Percentiles rank a stretch among this genome's conserved stretches.
These are phyloP conservation scores for Myotis vivesi DNA, from an alignment of 2,797 vertebrate genomes.

Conservation along the genomic window DNA sequence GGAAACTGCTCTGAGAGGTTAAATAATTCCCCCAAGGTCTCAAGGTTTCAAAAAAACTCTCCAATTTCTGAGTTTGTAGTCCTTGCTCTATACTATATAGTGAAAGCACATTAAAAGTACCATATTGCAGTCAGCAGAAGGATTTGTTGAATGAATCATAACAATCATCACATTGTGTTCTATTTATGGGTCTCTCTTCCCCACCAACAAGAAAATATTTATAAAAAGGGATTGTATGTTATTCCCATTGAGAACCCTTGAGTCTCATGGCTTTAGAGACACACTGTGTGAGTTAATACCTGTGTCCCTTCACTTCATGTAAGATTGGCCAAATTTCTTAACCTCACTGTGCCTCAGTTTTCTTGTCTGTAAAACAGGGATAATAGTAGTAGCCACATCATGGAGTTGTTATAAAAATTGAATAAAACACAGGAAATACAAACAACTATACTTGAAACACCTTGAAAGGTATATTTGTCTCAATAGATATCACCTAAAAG, in stretches of 20 bases:
- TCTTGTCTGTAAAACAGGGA: neutral
- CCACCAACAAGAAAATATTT: neutral
- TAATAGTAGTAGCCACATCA: neutral
- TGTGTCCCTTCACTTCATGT: neutral
- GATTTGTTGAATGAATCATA: neutral
- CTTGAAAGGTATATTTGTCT: neutral
- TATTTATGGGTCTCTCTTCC: neutral
- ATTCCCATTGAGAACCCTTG: neutral
- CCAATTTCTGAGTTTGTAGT: neutral
- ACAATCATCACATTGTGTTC: neutral
- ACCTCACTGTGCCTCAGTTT: neutral
- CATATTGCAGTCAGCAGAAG: neutral
- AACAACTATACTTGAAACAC: neutral
- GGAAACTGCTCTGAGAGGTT: neutral
- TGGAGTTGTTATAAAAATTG: neutral
- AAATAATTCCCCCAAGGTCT: neutral
- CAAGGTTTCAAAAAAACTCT: neutral
- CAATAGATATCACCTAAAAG: neutral
- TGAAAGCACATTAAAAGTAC: neutral
- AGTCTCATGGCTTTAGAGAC: neutral
- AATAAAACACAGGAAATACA: neutral
- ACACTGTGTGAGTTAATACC: neutral
- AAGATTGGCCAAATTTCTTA: neutral
- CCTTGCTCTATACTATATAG: neutral
- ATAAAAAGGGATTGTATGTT: neutral